Evolutionary conservation across 1,140 invertebrate species (phyloP).

Genomic region (Pseudomyrmex dendroicus): DNA sequence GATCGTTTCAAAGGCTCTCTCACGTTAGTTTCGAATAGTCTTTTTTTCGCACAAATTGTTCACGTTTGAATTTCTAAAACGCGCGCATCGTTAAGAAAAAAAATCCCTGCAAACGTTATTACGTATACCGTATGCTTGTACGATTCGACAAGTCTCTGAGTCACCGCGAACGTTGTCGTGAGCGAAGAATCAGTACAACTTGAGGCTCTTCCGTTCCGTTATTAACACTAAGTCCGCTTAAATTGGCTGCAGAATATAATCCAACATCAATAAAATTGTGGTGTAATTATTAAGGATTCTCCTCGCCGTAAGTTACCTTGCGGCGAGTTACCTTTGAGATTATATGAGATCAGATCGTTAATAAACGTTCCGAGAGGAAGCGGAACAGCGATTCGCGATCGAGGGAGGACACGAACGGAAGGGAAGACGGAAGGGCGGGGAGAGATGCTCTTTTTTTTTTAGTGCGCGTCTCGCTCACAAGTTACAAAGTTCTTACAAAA

Average conservation of each 20-base stretch:
- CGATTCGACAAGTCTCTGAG: background rate
- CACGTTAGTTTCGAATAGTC: background rate
- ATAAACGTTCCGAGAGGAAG: constrained; percentile 5
- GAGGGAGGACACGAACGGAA: constrained; percentile 23
- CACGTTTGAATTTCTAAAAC: constrained; percentile 5
- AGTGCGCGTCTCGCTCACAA: constrained; percentile 41
- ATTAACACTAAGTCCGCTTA: constrained; percentile 26
- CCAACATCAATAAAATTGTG: constrained; percentile 14
- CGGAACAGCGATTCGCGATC: constrained; percentile 19
- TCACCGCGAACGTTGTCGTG: background rate
- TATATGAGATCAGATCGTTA: constrained; percentile 34
- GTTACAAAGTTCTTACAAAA: constrained; percentile 61
- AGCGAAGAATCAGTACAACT: constrained; percentile 9
- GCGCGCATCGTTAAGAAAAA: background rate
- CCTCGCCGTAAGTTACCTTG: background rate
- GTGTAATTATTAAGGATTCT: constrained; percentile 32
- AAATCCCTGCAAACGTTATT: constrained; percentile 33
- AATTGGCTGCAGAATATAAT: constrained; percentile 29
- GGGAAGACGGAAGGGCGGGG: constrained; percentile 22
- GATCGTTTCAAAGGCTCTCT: too few species aligned
- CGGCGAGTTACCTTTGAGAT: constrained; percentile 52
- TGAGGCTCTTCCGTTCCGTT: background rate
- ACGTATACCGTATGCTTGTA: constrained; percentile 26
- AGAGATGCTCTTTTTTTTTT: constrained; percentile 10
- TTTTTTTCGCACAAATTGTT: background rate